phyloP scores from a whole-genome alignment of 2,113 vertebrate genomes.

The human (Homo sapiens) region DNA sequence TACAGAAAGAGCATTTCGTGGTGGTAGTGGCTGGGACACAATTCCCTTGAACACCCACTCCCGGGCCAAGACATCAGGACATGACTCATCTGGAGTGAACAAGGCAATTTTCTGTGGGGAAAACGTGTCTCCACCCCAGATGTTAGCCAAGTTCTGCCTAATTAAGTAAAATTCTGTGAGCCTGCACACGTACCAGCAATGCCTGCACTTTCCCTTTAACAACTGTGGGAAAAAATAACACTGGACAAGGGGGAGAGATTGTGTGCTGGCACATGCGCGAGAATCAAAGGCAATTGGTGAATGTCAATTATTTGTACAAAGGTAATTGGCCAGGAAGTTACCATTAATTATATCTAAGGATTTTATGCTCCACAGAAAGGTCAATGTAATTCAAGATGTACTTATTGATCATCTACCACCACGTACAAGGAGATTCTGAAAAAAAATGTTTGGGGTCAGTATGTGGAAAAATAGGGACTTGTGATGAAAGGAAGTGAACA shows the following conservation, averaged over 20 bases:
- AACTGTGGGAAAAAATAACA: background rate
- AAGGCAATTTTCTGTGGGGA: conserved; percentile 52
- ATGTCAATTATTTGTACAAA: background rate
- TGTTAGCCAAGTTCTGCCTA: conserved; percentile 42
- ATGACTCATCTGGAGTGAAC: conserved; percentile 29
- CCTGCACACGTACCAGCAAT: background rate
- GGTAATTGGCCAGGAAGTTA: background rate
- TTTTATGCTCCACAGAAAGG: background rate
- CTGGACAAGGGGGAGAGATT: rapidly evolving
- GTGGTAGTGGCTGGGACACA: background rate
- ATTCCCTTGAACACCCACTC: background rate
- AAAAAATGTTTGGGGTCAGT: background rate
- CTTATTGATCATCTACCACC: background rate
- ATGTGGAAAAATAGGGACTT: background rate
- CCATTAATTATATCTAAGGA: background rate
- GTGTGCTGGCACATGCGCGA: rapidly evolving
- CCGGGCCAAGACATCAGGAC: background rate
- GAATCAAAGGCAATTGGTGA: background rate
- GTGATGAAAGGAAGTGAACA: background rate
- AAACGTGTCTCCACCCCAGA: conserved; percentile 40
- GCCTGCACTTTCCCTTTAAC: background rate
- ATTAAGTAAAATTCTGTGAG: background rate
- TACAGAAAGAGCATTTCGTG: background rate
- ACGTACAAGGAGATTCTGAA: background rate
- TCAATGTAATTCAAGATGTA: background rate